These are phyloP conservation scores for Xanthorhoe spadicearia DNA, from an alignment of 2,888 invertebrate genomes.

Conservation along the genomic window DNA sequence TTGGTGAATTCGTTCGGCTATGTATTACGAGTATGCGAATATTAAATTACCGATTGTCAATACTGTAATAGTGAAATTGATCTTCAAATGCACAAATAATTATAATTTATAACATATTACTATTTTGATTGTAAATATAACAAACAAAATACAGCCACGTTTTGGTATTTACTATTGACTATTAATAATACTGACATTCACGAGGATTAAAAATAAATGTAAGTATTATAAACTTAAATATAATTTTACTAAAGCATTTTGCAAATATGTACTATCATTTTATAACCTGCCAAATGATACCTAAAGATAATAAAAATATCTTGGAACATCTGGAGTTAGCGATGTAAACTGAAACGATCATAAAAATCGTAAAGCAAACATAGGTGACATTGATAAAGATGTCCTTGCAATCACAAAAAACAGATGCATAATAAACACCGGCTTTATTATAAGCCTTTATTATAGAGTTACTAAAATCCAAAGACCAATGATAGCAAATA, in stretches of 20 bases:
- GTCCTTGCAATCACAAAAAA: slow-evolving; percentile 62
- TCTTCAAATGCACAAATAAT: not conserved
- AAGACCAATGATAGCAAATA: no score
- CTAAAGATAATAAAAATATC: slow-evolving; percentile 38
- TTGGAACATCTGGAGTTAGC: slow-evolving; percentile 36
- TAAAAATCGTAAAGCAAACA: slow-evolving; percentile 56
- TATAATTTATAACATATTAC: not conserved
- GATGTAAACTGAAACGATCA: slow-evolving; percentile 41
- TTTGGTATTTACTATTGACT: no score
- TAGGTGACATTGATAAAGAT: slow-evolving; percentile 64
- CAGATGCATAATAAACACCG: slow-evolving; percentile 43
- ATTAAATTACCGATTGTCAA: not conserved
- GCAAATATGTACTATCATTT: slow-evolving; percentile 9
- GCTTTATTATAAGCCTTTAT: slow-evolving; percentile 46
- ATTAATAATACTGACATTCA: no score
- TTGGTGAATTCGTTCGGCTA: slow-evolving; percentile 30
- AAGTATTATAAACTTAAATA: not conserved
- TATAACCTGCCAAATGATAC: slow-evolving; percentile 16
- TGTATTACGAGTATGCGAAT: not conserved
- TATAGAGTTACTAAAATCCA: no score
- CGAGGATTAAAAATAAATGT: no score
- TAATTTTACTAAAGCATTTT: not conserved
- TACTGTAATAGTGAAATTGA: not conserved
- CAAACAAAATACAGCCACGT: no score
- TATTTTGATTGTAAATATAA: not conserved